phyloP scores from a whole-genome alignment of 2,888 invertebrate species.

The Mechanitis mazaeus region DNA sequence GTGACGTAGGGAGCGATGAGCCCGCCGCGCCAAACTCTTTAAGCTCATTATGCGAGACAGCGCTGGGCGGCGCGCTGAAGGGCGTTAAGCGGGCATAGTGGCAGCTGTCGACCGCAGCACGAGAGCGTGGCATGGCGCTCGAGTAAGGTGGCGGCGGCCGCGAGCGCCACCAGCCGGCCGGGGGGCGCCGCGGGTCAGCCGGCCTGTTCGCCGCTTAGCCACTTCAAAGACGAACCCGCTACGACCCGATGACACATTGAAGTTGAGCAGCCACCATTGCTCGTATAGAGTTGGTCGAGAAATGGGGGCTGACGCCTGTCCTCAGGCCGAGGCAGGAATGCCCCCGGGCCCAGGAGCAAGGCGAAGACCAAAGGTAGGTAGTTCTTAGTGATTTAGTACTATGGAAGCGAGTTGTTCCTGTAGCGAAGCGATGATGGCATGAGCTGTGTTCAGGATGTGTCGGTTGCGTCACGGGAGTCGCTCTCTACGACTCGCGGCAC shows the following conservation, averaged over 20 bases:
- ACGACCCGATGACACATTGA: conserved; percentile 71
- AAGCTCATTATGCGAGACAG: conserved; percentile 44
- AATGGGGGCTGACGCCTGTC: conserved; percentile 99
- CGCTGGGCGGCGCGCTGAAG: conserved; percentile 35
- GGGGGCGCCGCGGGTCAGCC: conserved; percentile 68
- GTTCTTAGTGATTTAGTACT: conserved; percentile 12
- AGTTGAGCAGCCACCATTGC: conserved; percentile 92
- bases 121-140: conserved; percentile 42
- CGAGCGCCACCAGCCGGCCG: conserved; percentile 56
- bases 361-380: conserved; percentile 83
- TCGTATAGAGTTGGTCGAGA: conserved; percentile 97
- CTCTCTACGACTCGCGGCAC: conserved; percentile 33
- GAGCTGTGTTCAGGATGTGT: conserved; percentile 45
- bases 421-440: conserved; percentile 33
- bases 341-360: conserved; percentile 85
- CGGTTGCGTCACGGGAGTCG: conserved; percentile 37
- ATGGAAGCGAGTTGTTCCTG: not conserved
- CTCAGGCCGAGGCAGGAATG: conserved; percentile 97
- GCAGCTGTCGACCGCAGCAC: conserved; percentile 48
- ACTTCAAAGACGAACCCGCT: conserved; percentile 50
- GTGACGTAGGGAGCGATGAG: conserved; percentile 52
- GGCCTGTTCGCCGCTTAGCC: conserved; percentile 60
- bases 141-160: conserved; percentile 58
- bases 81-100: conserved; percentile 39
- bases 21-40: conserved; percentile 41